These are phyloP conservation scores for Paralinhomoeus sp. DNA, from an alignment of 2,888 invertebrate genomes.

Conservation along the genomic window DNA sequence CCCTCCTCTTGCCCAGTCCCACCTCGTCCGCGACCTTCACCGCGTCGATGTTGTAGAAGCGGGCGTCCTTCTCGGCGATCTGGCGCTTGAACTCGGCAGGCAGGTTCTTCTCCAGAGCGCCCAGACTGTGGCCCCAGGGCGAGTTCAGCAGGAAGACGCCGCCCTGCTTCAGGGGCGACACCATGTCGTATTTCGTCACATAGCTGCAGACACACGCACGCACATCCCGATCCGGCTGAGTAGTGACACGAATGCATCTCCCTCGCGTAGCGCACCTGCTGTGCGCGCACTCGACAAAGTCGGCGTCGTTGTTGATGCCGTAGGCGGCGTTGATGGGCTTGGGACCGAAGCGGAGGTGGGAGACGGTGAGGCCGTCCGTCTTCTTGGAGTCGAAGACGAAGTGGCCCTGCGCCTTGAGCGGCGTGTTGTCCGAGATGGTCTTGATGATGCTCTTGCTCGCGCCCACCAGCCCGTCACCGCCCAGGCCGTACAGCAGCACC, in stretches of 20 bases:
- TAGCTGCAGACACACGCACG: no score
- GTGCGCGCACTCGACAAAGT: conserved; percentile 9
- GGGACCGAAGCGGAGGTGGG: conserved; percentile 11
- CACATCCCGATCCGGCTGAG: no score
- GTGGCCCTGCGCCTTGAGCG: conserved; percentile 10
- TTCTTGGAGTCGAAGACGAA: conserved; percentile 12
- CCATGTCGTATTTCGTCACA: conserved; percentile 11
- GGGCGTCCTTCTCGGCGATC: conserved; percentile 9
- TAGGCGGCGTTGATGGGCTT: no score
- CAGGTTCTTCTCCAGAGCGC: conserved; percentile 9
- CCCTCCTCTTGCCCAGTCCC: conserved; percentile 10
- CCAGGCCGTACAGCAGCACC: conserved; percentile 11
- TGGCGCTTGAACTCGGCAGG: conserved; percentile 8
- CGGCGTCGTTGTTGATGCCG: no score
- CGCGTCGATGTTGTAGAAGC: conserved; percentile 11
- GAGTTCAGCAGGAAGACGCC: conserved; percentile 11
- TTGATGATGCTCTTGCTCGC: conserved; percentile 11
- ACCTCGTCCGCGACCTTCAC: conserved; percentile 7
- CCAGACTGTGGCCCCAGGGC: conserved; percentile 9
- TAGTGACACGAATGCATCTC: no score
- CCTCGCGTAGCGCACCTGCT: conserved; percentile 8
- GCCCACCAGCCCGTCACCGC: conserved; percentile 11
- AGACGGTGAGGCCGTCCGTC: conserved; percentile 10
- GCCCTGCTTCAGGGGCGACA: conserved; percentile 8
- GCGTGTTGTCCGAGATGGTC: conserved; percentile 9